Percentiles rank a stretch among this genome's conserved stretches.
Evolutionary conservation across 2,888 invertebrate species (phyloP).

Genomic region (Lamellibrachia satsuma): DNA sequence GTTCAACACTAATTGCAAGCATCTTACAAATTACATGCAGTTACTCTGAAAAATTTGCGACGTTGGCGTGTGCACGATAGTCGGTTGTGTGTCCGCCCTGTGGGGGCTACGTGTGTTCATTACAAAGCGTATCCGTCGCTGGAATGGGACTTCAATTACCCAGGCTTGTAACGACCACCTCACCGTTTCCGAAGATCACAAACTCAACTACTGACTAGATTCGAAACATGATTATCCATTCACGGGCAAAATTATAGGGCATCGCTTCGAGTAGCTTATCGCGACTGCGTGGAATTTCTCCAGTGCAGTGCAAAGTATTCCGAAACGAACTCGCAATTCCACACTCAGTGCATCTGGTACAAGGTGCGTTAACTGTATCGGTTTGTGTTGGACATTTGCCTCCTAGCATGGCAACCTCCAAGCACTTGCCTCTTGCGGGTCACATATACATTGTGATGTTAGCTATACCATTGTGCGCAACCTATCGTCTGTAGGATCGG

Average conservation of each 20-base stretch:
- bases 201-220: not conserved
- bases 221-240: not conserved
- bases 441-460: not conserved
- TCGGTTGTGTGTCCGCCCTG: not conserved
- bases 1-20: slow-evolving; percentile 1
- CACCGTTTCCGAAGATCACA: not conserved
- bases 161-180: not conserved
- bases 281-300: not conserved
- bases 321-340: not conserved
- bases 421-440: not conserved
- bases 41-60: not conserved
- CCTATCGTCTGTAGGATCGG: not conserved
- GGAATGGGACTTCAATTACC: not conserved
- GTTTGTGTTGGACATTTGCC: not conserved
- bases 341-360: not conserved
- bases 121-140: not conserved
- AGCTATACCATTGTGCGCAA: not conserved
- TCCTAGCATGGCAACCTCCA: not conserved
- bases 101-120: not conserved
- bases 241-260: slow-evolving; percentile 11
- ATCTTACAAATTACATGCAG: not conserved
- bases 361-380: not conserved
- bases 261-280: not conserved
- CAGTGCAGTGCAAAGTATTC: not conserved
- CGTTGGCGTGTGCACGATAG: not conserved